Evolutionary conservation across 2,888 invertebrate species (phyloP), one percentile per base, ranked within the genome.

Genomic region (Hypsopygia costalis): DNA sequence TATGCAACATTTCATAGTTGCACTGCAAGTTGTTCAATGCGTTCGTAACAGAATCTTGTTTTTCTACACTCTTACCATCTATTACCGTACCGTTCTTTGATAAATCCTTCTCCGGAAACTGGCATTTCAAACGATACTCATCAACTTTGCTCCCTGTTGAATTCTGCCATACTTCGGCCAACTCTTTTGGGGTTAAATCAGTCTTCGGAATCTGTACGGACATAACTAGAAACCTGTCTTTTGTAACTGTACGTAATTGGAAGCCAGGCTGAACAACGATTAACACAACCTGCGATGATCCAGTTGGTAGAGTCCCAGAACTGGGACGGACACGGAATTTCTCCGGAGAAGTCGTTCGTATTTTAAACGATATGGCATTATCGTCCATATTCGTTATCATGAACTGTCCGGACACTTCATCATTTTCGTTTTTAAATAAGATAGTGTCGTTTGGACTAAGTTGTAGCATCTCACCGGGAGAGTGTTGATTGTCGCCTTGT

Each of bases 311-410:
- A 4, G 92, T 83, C 0, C 98, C 98, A 4, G 94, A 92, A 58
- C 96, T 97, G 0, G 98, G 98, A 38, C 96, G 91, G 1, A 99
- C 98, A 21, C 97, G 90, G 81, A 97, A 98, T 76, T 97, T 98
- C 62, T 98, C 97, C 0, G 98, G 98, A 0, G 97, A 95, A 2
- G 98, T 98, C 8, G 98, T 98, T 80, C 98, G 95, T 48, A 98
- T 94, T 94, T 98, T 86, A 34, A 90, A 91, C 1, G 81, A 86
- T 0, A 89, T 57, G 0, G 70, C 63, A 21, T 77, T 68, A 0
- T 90, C 87, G 43, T 94, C 92, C 58, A 91, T 90, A 67, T 96
- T 96, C 20, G 92, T 93, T 9, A 97, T 85, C 0, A 88, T 90
- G 56, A 94, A 91, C 25, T 90, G 91, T 35, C 94, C 93, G 1